Conservation (phyloP, 2,113 vertebrate genomes). For the Strix aluco region DNA sequence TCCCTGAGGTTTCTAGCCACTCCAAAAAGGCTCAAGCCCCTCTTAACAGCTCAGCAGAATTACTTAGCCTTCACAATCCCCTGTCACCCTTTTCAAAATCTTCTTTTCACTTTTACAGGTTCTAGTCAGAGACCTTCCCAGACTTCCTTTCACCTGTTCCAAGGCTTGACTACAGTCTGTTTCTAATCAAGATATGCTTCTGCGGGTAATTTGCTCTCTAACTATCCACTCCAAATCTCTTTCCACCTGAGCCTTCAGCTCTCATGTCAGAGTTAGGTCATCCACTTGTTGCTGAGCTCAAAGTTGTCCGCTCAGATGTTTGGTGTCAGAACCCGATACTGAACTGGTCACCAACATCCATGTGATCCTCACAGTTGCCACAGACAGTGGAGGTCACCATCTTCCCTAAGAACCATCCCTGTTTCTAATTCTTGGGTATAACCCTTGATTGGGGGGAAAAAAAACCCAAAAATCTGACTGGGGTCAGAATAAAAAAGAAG, state of each 20-base stretch:
- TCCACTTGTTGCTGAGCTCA: neutral
- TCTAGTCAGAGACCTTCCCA: neutral
- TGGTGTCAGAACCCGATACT: neutral
- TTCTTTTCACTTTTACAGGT: neutral
- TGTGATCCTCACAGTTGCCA: neutral
- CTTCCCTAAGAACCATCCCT: neutral
- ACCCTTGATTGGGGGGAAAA: neutral
- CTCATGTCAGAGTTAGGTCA: neutral
- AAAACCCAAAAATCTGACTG: too few relatives aligned
- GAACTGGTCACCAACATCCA: neutral
- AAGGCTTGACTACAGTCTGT: neutral
- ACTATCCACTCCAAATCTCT: neutral
- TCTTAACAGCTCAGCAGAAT: neutral
- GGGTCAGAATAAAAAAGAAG: neutral
- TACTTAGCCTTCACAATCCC: neutral
- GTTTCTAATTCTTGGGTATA: neutral
- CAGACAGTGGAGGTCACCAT: neutral
- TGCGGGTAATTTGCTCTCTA: neutral
- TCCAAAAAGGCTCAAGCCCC: neutral
- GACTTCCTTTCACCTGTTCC: neutral
- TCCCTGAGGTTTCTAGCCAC: neutral
- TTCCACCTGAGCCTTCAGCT: neutral
- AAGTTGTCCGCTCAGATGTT: neutral
- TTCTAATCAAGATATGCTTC: neutral
- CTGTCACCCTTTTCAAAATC: neutral